These are phyloP conservation scores for Physocephala rufipes DNA, from an alignment of 2,888 invertebrate genomes.

Conservation along the genomic window DNA sequence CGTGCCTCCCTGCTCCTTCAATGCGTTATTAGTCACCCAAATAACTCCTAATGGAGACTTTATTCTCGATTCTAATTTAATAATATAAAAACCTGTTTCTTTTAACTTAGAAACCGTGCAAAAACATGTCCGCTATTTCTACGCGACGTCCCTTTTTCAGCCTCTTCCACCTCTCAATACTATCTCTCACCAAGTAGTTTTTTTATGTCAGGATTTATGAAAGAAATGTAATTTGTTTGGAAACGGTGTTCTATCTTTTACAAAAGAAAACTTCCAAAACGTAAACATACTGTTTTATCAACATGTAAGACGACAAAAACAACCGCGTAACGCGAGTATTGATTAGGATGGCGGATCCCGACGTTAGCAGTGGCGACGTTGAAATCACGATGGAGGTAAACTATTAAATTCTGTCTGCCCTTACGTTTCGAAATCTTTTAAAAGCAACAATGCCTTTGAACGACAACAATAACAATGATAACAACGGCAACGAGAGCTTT, in stretches of 20 bases:
- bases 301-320: neutral
- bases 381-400: neutral
- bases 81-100: too few relatives aligned
- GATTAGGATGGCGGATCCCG: neutral
- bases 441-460: neutral
- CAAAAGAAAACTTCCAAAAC: conserved; percentile 12
- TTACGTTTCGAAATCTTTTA: neutral
- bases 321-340: neutral
- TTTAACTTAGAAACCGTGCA: too few relatives aligned
- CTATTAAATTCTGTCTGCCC: conserved; percentile 1
- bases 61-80: too few relatives aligned
- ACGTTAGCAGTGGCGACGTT: too few relatives aligned
- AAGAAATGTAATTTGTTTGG: neutral
- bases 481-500: conserved; percentile 2
- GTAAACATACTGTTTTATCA: conserved; percentile 10
- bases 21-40: too few relatives aligned
- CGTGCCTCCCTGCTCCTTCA: too few relatives aligned
- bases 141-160: too few relatives aligned
- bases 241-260: neutral
- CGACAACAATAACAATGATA: neutral
- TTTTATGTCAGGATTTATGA: conserved; percentile 29
- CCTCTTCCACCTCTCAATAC: too few relatives aligned
- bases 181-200: too few relatives aligned
- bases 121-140: too few relatives aligned
- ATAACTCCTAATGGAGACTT: too few relatives aligned